Evolutionary conservation across 2,113 vertebrate genomes (phyloP).

Genomic region (Dasyornis broadbenti): DNA sequence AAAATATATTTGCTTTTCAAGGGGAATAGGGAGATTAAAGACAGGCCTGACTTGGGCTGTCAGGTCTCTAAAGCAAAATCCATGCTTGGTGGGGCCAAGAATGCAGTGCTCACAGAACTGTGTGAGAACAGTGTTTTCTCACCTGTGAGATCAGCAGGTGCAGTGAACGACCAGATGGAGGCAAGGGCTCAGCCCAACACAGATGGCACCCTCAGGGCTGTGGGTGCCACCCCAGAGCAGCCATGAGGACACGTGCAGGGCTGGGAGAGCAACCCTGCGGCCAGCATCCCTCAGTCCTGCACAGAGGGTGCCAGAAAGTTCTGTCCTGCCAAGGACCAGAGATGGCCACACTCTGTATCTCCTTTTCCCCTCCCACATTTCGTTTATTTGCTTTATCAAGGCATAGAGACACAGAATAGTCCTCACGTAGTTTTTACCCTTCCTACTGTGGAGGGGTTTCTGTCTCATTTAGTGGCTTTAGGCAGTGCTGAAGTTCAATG

Average conservation of each 20-base stretch:
- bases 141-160: neutral
- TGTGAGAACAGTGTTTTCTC: neutral
- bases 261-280: neutral
- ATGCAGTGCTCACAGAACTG: fast-evolving
- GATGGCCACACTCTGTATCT: fast-evolving
- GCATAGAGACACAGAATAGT: neutral
- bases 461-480: slow-evolving; percentile 28
- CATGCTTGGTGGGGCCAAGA: neutral
- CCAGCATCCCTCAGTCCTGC: neutral
- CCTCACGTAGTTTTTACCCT: neutral
- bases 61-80: neutral
- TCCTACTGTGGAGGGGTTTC: neutral
- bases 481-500: slow-evolving; percentile 23
- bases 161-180: neutral
- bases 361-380: neutral
- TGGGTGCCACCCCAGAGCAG: too few species aligned
- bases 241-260: neutral
- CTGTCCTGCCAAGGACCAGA: neutral
- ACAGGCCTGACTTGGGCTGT: neutral
- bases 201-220: neutral
- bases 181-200: neutral
- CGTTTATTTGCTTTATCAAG: neutral
- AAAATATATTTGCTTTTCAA: neutral
- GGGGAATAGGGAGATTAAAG: neutral
- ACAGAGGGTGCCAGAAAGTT: neutral